phyloP scores from a whole-genome alignment of 23 tunicate genomes.

The Botrylloides violaceus region DNA sequence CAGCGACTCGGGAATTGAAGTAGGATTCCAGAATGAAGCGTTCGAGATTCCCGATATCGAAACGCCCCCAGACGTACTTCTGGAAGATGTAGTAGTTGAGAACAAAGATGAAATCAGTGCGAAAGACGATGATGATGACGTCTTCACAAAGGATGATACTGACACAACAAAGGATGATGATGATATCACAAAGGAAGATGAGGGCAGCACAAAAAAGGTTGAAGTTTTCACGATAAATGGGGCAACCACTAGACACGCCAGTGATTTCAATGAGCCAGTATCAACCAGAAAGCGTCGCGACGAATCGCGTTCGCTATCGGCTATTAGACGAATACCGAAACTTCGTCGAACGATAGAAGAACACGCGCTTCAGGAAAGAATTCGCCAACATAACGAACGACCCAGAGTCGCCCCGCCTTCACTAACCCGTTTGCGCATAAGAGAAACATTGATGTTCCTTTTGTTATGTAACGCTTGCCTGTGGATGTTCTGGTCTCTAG shows the following conservation, averaged over 20 bases:
- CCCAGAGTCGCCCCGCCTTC: slow-evolving; percentile 41
- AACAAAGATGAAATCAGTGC: too few relatives aligned
- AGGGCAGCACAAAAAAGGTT: background rate
- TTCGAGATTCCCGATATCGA: background rate
- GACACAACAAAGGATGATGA: background rate
- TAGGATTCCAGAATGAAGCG: background rate
- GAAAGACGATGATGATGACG: too few relatives aligned
- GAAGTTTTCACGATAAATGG: background rate
- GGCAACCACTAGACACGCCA: too few relatives aligned
- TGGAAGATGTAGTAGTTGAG: too few relatives aligned
- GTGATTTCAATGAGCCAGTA: background rate
- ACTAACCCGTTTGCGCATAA: slow-evolving; percentile 25
- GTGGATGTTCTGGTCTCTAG: slow-evolving; percentile 63
- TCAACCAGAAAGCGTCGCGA: background rate
- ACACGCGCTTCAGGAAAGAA: background rate
- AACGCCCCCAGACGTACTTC: background rate
- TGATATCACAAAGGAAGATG: background rate
- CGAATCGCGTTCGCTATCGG: background rate
- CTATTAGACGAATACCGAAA: background rate
- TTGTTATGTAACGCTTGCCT: slow-evolving; percentile 43
- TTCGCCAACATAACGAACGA: background rate
- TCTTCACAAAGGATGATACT: too few relatives aligned
- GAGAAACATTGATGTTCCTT: slow-evolving; percentile 59
- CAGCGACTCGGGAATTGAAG: background rate
- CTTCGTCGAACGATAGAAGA: background rate